A percentile compares a stretch with the other conserved stretches of the same genome.
Conservation (phyloP, 2,113 vertebrate species). For the Euleptes europaea region DNA sequence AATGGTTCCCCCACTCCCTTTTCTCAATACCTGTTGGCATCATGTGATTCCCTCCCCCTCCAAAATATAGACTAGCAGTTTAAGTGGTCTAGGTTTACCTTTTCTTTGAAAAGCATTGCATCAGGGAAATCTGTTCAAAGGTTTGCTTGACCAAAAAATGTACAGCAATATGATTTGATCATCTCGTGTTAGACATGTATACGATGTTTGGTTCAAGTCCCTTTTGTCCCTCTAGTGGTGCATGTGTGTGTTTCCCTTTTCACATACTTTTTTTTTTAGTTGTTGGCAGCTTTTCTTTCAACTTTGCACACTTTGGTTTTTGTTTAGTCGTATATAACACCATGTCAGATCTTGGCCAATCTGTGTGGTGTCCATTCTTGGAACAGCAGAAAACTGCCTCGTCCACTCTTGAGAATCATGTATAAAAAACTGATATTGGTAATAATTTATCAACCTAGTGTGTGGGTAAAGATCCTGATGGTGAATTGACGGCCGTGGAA, state of each 20-base stretch:
- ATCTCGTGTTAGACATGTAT: constrained; percentile 6
- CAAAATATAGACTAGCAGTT: constrained; percentile 49
- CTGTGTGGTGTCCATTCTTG: rapidly evolving
- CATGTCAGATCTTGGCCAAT: not conserved
- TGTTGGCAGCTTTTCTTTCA: constrained; percentile 48
- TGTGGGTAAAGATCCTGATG: not conserved
- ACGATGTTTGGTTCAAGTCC: not conserved
- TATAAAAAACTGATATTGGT: not conserved
- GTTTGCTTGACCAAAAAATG: constrained; percentile 72
- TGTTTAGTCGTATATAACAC: not conserved
- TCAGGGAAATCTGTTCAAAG: constrained; percentile 68
- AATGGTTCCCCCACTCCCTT: not conserved
- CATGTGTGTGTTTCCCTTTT: constrained; percentile 28
- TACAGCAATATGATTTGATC: constrained; percentile 53
- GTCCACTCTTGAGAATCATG: too few species aligned
- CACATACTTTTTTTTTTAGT: constrained; percentile 21
- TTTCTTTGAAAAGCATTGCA: constrained; percentile 59
- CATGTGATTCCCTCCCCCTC: constrained; percentile 6
- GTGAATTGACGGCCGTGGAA: not conserved
- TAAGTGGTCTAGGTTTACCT: constrained; percentile 48
- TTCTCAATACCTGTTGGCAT: constrained; percentile 32
- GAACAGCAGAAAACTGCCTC: not conserved
- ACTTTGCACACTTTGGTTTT: constrained; percentile 51
- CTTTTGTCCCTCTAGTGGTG: constrained; percentile 5
- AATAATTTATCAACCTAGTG: not conserved